phyloP scores from a whole-genome alignment of 2,113 vertebrate genomes.

The Nibea coibor region DNA sequence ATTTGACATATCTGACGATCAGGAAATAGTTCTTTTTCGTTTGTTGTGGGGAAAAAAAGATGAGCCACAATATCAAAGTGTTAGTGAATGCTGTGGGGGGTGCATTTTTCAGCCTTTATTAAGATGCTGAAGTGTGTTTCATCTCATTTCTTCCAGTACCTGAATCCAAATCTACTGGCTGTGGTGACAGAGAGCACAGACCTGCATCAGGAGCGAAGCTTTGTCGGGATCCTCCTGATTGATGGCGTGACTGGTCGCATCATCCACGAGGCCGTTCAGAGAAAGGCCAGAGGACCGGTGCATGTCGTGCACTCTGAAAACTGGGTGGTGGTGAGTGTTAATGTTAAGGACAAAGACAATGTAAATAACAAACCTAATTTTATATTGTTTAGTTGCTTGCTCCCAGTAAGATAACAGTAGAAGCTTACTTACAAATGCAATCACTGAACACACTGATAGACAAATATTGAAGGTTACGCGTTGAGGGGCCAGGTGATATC shows the following conservation, averaged over 20 bases:
- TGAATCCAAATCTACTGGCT: conserved; percentile 96
- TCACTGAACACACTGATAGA: not conserved
- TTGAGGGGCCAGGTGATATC: not conserved
- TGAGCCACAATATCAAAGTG: not conserved
- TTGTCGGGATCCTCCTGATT: conserved; percentile 91
- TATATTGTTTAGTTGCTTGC: not conserved
- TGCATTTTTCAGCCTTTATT: not conserved
- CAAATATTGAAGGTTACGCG: not conserved
- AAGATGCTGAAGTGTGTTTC: not conserved
- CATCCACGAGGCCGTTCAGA: conserved; percentile 94
- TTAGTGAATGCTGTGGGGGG: too few species aligned
- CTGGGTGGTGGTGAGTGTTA: conserved; percentile 95
- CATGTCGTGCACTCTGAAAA: conserved; percentile 97
- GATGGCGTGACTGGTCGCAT: conserved; percentile 96
- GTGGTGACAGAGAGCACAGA: conserved; percentile 96
- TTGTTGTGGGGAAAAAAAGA: too few species aligned
- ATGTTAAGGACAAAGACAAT: too few species aligned
- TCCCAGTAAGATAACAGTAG: not conserved
- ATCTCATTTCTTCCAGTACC: conserved; percentile 81
- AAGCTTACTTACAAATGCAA: not conserved
- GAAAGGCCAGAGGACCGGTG: conserved; percentile 92
- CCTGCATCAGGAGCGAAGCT: conserved; percentile 91
- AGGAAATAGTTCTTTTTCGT: not conserved
- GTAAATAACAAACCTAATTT: too few species aligned
- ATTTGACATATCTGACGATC: not conserved